Evolutionary conservation across 2,113 vertebrate species (phyloP), one percentile per base, ranked within the genome.

Genomic region (Dasyornis broadbenti): DNA sequence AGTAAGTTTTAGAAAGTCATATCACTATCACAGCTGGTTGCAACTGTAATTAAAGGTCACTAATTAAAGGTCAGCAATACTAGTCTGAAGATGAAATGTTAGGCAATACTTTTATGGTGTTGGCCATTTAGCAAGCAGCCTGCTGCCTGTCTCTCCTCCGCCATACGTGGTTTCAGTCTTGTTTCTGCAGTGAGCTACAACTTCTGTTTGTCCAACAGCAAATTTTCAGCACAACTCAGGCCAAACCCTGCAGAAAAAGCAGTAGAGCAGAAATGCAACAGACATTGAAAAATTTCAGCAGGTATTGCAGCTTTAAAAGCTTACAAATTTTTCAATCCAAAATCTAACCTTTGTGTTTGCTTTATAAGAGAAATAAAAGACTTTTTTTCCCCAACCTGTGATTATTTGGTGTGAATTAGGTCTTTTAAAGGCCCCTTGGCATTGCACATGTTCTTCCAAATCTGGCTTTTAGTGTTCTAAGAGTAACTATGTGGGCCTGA

Each of bases 371-470:
- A 78, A 94, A 40, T 18, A 50, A 64, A 82, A 47, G 26, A 47
- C 19, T 20, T 82, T 63, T 10, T 2, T 60, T 78, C 82, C 82
- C 35, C 53, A 76, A 49, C 5, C 18, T 33, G 5, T 54, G n/a
- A 44, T 35, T 69, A 30, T 77, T 44, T 72, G 37, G 18, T 72
- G 63, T 31, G 49, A 95, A 88, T 45, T n/a, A 44, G 13, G 37
- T 24, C 65, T 87, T 75, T 45, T n/a, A 66, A 95, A 78, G 15
- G 13, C 31, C 10, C 50, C 23, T 79, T 76, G 66, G 28, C 30
- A 30, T 56, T 45, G 19, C 50, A 40, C 0, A 0, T 0, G 0
- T 82, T 64, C 44, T 45, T 85, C 37, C 39, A 76, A 94, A 90
- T 44, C 24, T 26, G 47, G 23, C 15, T 90, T 85, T 42, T 64